A percentile compares a stretch with the other conserved stretches of the same genome.
Conservation (phyloP, 2,888 invertebrate species). For the Mayetiola destructor region DNA sequence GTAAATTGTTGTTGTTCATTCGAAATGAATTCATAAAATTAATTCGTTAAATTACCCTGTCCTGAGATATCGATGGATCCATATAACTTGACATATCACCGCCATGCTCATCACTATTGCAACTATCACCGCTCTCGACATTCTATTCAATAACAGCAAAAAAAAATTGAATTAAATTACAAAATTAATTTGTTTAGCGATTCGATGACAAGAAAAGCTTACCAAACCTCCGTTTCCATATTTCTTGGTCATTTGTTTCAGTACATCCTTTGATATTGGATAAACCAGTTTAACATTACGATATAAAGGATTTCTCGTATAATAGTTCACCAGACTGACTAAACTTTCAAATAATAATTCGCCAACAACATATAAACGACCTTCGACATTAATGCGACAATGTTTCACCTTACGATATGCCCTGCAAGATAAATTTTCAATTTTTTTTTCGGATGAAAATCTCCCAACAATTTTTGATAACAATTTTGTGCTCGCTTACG, state of each 20-base stretch:
- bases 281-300: slow-evolving; percentile 75
- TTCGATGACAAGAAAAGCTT: slow-evolving; percentile 6
- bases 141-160: slow-evolving; percentile 15
- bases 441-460: not conserved
- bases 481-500: slow-evolving; percentile 41
- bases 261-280: slow-evolving; percentile 64
- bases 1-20: not conserved
- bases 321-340: slow-evolving; percentile 85
- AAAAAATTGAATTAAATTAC: not conserved
- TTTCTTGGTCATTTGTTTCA: slow-evolving; percentile 26
- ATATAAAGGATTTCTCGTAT: slow-evolving; percentile 81
- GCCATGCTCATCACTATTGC: slow-evolving; percentile 22
- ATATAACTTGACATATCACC: slow-evolving; percentile 30
- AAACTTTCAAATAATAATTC: slow-evolving; percentile 88
- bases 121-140: slow-evolving; percentile 23
- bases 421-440: slow-evolving; percentile 38
- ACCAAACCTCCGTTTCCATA: slow-evolving; percentile 20
- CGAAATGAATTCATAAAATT: slow-evolving; percentile 11
- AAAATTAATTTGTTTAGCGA: not conserved
- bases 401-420: slow-evolving; percentile 92
- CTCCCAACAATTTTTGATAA: not conserved
- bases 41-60: slow-evolving; percentile 26
- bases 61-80: slow-evolving; percentile 32
- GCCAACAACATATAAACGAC: slow-evolving; percentile 79
- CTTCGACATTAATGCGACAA: slow-evolving; percentile 87